A percentile compares a stretch with the other conserved stretches of the same genome.
Conservation (phyloP, 2,797 vertebrate species). For the Pelochelys cantorii region DNA sequence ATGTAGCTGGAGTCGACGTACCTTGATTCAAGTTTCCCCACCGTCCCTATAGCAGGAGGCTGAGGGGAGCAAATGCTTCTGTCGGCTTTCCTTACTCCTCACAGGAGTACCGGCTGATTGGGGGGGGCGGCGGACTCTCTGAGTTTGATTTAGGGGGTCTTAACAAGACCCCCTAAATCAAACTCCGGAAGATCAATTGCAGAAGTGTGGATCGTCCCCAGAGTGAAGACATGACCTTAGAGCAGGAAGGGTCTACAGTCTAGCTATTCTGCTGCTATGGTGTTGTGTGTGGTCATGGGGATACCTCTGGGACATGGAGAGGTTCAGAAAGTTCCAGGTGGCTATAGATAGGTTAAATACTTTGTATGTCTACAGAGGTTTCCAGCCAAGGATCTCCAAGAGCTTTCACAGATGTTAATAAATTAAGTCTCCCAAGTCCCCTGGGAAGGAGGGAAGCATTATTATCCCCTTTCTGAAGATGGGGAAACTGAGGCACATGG, state of each 20-base stretch:
- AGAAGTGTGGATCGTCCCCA: no score
- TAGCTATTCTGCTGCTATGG: background rate
- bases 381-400: background rate
- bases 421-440: rapidly evolving
- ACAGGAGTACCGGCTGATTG: no score
- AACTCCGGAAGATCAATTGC: no score
- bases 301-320: background rate
- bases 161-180: no score
- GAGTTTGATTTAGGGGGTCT: no score
- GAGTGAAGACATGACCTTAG: background rate
- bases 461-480: background rate
- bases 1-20: no score
- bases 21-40: no score
- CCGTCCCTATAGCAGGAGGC: no score
- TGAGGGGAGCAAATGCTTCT: no score
- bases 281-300: background rate
- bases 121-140: no score
- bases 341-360: background rate
- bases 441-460: background rate
- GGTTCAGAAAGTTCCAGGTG: background rate
- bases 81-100: no score
- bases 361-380: background rate
- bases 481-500: slow-evolving; percentile 11
- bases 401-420: background rate
- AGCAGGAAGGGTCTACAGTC: background rate